Evolutionary conservation across 2,113 vertebrate genomes (phyloP).

Genomic region (Scomber colias): DNA sequence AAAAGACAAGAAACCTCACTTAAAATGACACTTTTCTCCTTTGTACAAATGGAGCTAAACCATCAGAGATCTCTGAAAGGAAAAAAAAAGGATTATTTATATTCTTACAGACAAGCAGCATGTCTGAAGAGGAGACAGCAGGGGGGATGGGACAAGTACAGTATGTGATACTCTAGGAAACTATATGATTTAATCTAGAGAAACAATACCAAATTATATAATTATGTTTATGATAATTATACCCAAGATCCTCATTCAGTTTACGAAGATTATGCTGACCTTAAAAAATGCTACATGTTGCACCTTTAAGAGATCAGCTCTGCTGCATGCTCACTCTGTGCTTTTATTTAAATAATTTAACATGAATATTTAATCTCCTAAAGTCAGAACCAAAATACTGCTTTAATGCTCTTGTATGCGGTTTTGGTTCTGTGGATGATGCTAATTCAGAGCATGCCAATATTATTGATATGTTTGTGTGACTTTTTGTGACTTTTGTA

Average conservation of each 20-base stretch:
- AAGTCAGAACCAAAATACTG: conserved; percentile 1
- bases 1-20: background rate
- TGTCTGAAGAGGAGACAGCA: background rate
- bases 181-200: background rate
- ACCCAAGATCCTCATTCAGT: background rate
- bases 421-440: conserved; percentile 1
- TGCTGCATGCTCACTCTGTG: background rate
- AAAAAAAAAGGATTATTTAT: conserved; percentile 38
- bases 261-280: background rate
- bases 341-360: conserved; percentile 1
- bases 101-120: conserved; percentile 27
- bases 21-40: background rate
- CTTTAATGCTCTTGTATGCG: background rate
- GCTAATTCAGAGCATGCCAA: conserved; percentile 3
- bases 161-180: conserved; percentile 10
- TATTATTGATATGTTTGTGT: background rate
- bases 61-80: conserved; percentile 26
- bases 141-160: background rate
- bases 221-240: background rate
- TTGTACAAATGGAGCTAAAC: conserved; percentile 20
- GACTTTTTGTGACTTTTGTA: background rate
- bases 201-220: background rate
- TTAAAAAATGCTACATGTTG: conserved; percentile 25
- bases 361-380: background rate
- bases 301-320: background rate